A percentile compares a stretch with the other conserved stretches of the same genome.
Conservation (phyloP, 2,888 invertebrate genomes). For the Chrysopilus asiliformis region DNA sequence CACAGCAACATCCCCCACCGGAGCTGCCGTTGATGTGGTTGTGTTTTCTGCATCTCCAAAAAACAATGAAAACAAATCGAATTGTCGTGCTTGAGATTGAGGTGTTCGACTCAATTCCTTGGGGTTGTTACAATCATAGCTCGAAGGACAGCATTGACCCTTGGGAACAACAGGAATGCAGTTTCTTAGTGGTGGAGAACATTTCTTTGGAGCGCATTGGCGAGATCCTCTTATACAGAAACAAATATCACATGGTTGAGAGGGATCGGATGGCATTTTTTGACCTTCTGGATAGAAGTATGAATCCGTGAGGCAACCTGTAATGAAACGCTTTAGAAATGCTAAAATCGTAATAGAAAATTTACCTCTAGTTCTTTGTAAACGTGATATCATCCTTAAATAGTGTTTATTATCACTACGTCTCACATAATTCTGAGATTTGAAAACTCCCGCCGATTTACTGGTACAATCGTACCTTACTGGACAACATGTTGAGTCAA, state of each 20-base stretch:
- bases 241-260: slow-evolving; percentile 54
- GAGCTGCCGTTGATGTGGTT: neutral
- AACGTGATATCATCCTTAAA: slow-evolving; percentile 27
- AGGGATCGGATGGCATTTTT: slow-evolving; percentile 41
- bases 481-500: slow-evolving; percentile 56
- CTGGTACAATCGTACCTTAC: slow-evolving; percentile 57
- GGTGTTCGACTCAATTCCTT: slow-evolving; percentile 24
- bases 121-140: slow-evolving; percentile 60
- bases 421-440: slow-evolving; percentile 26
- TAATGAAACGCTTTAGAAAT: slow-evolving; percentile 14
- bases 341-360: neutral
- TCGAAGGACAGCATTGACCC: slow-evolving; percentile 73
- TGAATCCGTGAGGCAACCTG: slow-evolving; percentile 52
- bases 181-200: slow-evolving; percentile 59
- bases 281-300: slow-evolving; percentile 55
- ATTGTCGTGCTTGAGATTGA: slow-evolving; percentile 24
- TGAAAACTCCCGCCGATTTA: slow-evolving; percentile 27
- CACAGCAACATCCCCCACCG: slow-evolving; percentile 5
- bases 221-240: slow-evolving; percentile 63
- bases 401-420: slow-evolving; percentile 31
- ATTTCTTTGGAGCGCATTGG: slow-evolving; percentile 61
- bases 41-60: slow-evolving; percentile 24
- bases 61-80: slow-evolving; percentile 29
- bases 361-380: slow-evolving; percentile 30
- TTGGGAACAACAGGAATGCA: slow-evolving; percentile 61